Evolutionary conservation across 2,888 invertebrate genomes (phyloP).

Genomic region (Ophraella communa): DNA sequence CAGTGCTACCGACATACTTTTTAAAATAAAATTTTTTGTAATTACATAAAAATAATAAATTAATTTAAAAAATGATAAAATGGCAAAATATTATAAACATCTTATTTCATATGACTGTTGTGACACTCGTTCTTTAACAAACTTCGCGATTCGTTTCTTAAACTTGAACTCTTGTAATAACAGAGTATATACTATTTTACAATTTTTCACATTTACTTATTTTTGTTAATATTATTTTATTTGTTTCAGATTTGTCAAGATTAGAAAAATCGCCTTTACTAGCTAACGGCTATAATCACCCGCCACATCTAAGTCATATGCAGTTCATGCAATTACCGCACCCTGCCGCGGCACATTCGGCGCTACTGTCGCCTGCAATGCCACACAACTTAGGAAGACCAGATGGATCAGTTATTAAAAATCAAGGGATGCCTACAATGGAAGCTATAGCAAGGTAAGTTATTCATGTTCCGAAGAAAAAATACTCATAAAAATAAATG

Average conservation of each 20-base stretch:
- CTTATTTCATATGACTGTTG: too few species aligned
- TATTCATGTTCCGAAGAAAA: too few species aligned
- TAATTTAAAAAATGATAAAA: too few species aligned
- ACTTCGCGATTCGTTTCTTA: too few species aligned
- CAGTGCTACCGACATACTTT: too few species aligned
- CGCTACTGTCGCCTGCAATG: slow-evolving; percentile 89
- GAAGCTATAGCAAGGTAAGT: slow-evolving; percentile 86
- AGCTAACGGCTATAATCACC: slow-evolving; percentile 94
- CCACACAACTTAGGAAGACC: slow-evolving; percentile 85
- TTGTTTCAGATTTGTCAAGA: slow-evolving; percentile 78
- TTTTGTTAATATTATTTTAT: slow-evolving; percentile 9
- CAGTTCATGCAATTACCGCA: slow-evolving; percentile 92
- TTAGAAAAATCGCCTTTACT: slow-evolving; percentile 91
- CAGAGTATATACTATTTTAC: not conserved
- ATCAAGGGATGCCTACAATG: slow-evolving; percentile 85
- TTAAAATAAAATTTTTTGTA: too few species aligned
- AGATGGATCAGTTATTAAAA: slow-evolving; percentile 83
- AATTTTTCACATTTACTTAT: not conserved
- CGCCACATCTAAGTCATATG: slow-evolving; percentile 91
- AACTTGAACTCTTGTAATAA: too few species aligned
- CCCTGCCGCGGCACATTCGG: slow-evolving; percentile 72
- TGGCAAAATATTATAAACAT: too few species aligned
- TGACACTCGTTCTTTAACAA: too few species aligned
- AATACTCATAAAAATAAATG: too few species aligned
- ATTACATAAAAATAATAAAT: too few species aligned